Conservation (phyloP, 64 coral and sea anemone species). For the Dendrophyllia cribrosa region DNA sequence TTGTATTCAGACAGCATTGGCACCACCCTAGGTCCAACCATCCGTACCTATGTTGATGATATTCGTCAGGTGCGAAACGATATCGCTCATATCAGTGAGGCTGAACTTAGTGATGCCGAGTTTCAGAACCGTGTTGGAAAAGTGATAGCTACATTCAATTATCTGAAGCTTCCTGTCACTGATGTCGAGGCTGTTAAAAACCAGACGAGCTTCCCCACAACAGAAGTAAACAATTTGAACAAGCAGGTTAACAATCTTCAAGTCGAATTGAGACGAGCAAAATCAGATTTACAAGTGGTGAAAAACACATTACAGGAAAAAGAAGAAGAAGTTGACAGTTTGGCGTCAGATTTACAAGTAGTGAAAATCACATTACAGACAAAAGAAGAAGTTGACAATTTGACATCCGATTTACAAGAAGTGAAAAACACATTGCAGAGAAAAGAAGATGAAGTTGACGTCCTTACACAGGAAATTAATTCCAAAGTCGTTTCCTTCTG, state of each 20-base stretch:
- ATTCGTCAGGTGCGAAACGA: constrained; percentile 27
- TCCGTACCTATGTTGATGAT: background rate
- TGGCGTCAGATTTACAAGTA: too few species aligned
- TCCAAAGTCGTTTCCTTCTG: background rate
- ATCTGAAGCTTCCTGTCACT: background rate
- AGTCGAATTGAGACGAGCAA: background rate
- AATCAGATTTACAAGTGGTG: background rate
- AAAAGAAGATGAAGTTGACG: background rate
- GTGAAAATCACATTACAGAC: too few species aligned
- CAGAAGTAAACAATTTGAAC: background rate
- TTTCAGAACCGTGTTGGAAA: background rate
- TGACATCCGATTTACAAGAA: too few species aligned
- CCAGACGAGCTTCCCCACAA: constrained; percentile 14
- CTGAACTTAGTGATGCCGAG: background rate
- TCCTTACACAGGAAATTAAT: background rate
- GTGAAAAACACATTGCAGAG: too few species aligned
- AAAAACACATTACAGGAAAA: background rate
- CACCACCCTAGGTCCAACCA: background rate
- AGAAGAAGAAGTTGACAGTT: background rate
- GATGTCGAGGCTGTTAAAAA: constrained; percentile 21
- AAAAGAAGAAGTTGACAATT: background rate
- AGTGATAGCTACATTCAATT: background rate
- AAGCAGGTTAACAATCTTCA: background rate
- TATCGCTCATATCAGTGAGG: background rate
- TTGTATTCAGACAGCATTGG: constrained; percentile 38